phyloP scores from a whole-genome alignment of 2,797 vertebrate genomes.

The Falco novaeseelandiae region DNA sequence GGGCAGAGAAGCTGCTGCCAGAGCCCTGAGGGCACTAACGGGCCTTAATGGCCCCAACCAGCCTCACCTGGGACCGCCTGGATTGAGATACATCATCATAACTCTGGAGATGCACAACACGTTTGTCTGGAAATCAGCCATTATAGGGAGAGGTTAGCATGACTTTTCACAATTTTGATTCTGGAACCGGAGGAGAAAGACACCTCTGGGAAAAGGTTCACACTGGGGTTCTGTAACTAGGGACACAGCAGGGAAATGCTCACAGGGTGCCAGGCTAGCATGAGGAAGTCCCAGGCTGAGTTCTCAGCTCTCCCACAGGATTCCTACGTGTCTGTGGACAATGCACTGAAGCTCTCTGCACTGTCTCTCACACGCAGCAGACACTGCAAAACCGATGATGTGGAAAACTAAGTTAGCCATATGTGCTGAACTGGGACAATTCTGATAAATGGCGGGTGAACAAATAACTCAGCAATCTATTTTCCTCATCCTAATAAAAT shows the following conservation, averaged over 20 bases:
- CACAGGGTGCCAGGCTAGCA: not conserved
- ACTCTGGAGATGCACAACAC: not conserved
- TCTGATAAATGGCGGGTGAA: not conserved
- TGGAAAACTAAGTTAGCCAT: not conserved
- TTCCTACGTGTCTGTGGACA: not conserved
- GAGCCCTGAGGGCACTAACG: not conserved
- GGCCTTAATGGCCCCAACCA: not conserved
- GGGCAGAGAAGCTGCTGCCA: not conserved
- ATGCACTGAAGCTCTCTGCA: not conserved
- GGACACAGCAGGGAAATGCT: not conserved
- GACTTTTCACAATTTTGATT: not conserved
- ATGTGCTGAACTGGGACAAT: not conserved
- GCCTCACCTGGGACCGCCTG: not conserved
- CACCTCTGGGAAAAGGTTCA: not conserved
- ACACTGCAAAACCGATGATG: not conserved
- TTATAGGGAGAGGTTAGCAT: not conserved
- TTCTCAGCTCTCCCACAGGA: not conserved
- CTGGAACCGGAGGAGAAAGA: not conserved
- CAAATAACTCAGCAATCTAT: not conserved
- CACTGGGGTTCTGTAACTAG: not conserved
- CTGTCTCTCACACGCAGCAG: not conserved
- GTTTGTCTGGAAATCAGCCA: not conserved
- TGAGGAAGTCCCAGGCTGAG: not conserved
- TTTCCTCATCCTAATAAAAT: not conserved
- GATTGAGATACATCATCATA: not conserved